Base-by-base conservation (phyloP, 2,888 invertebrate species). In the Scrobipalpa costella region DNA sequence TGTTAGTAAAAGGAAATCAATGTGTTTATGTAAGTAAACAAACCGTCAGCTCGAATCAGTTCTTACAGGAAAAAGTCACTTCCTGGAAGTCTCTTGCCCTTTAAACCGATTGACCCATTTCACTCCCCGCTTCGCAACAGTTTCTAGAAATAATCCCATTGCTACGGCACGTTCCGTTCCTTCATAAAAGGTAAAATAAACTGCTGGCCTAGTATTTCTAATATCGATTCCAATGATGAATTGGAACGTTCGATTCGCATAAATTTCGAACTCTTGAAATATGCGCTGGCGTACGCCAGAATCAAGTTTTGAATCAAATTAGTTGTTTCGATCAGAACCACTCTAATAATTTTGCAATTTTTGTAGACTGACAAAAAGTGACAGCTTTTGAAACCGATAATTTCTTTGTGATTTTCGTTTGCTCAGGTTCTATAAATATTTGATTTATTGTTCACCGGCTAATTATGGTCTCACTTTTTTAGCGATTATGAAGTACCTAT, bases 201-300 rank as follows among this genome's bases (percentile, higher is more conserved):
- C 21, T 55, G 27, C 15, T 55, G 55, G n/a, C 55, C 55, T 27
- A 34, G 33, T 34, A 55, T 34, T 55, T 33, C 55, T 27, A 33
- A 55, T 55, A 55, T n/a, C 55, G n/a, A 27, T 55, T 55, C n/a
- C 27, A 15, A 55, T 55, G 55, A 55, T 27, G 55, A 55, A 55
- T 34, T 27, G 15, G n/a, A 55, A 55, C 55, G 15, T 58, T 58
- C 8, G 19, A 44, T 21, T 59, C 44, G 1, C 19, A 34, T 49
- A 63, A 62, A 63, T 13, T 15, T 57, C 44, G 8, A 8, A n/a
- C 49, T 34, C 21, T 34, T 52, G 38, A 63, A 59, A 63, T 55
- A 34, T 33, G 5, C 21, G 58, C 38, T 13, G 9, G 36, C 36
- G 36, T 11, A 3, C 27, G 5, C 27, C 27, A 27, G 27, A 27